Evolutionary conservation across 2,113 vertebrate species (phyloP), one percentile per base, ranked within the genome.

Genomic region (Pungitius pungitius): DNA sequence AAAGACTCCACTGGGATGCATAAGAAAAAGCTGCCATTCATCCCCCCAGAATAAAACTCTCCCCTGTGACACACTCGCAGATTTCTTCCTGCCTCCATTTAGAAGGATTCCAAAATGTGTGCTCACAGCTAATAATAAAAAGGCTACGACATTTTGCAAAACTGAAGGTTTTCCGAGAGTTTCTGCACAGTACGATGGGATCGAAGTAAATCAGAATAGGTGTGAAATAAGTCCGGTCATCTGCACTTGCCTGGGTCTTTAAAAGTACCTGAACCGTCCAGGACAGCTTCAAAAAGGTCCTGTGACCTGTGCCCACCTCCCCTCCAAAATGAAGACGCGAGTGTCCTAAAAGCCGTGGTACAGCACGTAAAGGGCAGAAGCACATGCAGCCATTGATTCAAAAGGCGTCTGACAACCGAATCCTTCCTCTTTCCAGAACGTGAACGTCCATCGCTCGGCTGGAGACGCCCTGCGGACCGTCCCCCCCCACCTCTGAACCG

Each of bases 391-490:
- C n/a, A 2, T 35, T 47, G 0, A 8, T 40, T 20, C 1, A 47
- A 30, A 40, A 45, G 24, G 37, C 13, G 37, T 73, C 43, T 86
- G 68, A 83, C 71, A n/a, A 1, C 45, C 62, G 62, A 57, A 84
- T 57, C 55, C 20, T 79, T 75, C 88, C 68, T 90, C 80, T 85
- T 91, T 87, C 66, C 92, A 97, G 96, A 97, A 96, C 40, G 95
- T 97, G 49, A 93, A 95, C 12, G 83, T 97, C 72, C 92, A 95
- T 67, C 95, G 96, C 37, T 94, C 95, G 0, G 72, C 93, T 15
- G 90, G 94, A 84, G 96, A 96, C 39, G 96, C 96, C 78, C 69
- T 97, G 89, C 91, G 93, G 92, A 97, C 96, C 0, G 94, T 96
- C 11, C 96, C 96, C 3, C 55, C 92, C 65, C 95, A 97, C 88